Conservation (phyloP, 30 jellyfish, hydroid and myxozoan species). For the Rhopilema esculentum region DNA sequence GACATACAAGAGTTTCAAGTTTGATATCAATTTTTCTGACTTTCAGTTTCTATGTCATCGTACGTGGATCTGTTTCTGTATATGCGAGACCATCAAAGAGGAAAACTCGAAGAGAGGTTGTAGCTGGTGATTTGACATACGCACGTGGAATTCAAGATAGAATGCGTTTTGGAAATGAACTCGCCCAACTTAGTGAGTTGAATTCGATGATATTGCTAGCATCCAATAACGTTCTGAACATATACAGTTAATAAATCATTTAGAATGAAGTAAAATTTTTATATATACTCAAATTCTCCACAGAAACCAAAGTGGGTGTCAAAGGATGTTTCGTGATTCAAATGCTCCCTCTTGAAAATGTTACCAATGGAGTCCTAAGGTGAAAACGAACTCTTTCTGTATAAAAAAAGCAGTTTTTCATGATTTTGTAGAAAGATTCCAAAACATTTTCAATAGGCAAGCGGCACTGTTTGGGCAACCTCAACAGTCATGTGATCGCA, state of each 20-base stretch:
- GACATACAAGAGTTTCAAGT: too few species aligned
- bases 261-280: not conserved
- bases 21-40: not conserved
- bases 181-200: constrained; percentile 79
- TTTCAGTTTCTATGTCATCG: constrained; percentile 81
- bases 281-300: not conserved
- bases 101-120: constrained; percentile 51
- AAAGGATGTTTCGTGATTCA: too few species aligned
- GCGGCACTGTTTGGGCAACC: too few species aligned
- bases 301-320: too few species aligned
- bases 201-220: not conserved
- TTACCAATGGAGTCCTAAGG: too few species aligned
- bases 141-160: constrained; percentile 90
- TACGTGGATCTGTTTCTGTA: constrained; percentile 85
- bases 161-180: constrained; percentile 88
- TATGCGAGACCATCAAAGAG: constrained; percentile 68
- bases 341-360: too few species aligned
- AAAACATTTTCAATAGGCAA: too few species aligned
- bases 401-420: too few species aligned
- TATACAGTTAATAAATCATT: not conserved
- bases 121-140: constrained; percentile 46
- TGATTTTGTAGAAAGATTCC: too few species aligned
- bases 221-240: not conserved
- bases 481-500: too few species aligned
- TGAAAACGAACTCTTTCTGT: too few species aligned